Percentiles rank a stretch among this genome's conserved stretches.
These are phyloP conservation scores for Brachyptera putata DNA, from an alignment of 2,888 invertebrate genomes.

Conservation along the genomic window DNA sequence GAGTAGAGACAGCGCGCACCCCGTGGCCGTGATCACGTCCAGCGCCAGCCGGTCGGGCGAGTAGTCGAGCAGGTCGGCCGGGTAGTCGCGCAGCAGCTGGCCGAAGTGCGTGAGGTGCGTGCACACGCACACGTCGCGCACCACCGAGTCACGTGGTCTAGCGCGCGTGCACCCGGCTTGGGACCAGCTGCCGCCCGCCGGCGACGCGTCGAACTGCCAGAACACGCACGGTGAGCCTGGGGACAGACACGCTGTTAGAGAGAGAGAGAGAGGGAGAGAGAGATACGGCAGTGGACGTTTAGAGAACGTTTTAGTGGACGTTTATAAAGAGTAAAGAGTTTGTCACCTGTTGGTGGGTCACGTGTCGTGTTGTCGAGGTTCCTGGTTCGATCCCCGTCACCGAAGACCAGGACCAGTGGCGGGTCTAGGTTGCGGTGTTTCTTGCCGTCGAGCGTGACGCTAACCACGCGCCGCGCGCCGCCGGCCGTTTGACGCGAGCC, in stretches of 20 bases:
- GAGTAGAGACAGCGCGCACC: constrained; percentile 24
- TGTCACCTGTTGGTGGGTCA: not conserved
- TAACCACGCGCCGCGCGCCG: constrained; percentile 8
- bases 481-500: not conserved
- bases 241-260: not conserved
- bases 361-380: no score
- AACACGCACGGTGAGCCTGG: constrained; percentile 23
- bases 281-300: no score
- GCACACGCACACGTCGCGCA: constrained; percentile 24
- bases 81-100: constrained; percentile 21
- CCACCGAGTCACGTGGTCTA: not conserved
- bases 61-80: not conserved
- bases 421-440: constrained; percentile 7
- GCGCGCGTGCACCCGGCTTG: constrained; percentile 7
- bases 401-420: constrained; percentile 20
- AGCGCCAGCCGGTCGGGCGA: constrained; percentile 7
- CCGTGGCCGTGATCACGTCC: constrained; percentile 22
- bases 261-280: no score
- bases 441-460: constrained; percentile 23
- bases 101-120: constrained; percentile 32
- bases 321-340: not conserved
- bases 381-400: not conserved
- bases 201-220: constrained; percentile 29
- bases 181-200: no score
- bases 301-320: no score